Conservation (phyloP, 2,797 vertebrate genomes). For the Ambastaia sidthimunki region DNA sequence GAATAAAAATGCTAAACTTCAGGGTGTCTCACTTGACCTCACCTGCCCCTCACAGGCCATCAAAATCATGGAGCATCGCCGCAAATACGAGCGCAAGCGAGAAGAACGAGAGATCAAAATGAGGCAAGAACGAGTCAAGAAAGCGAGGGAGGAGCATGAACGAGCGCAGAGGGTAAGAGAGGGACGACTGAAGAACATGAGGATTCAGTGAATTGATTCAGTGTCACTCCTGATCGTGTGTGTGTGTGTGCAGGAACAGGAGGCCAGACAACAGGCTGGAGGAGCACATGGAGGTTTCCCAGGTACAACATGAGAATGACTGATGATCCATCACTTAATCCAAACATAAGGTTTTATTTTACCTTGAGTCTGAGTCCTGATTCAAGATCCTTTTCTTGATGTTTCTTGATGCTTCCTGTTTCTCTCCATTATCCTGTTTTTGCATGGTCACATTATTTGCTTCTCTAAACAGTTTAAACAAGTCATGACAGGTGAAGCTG, state of each 20-base stretch:
- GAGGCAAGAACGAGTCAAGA: constrained; percentile 77
- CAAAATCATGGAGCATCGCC: constrained; percentile 79
- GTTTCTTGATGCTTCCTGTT: too few species aligned
- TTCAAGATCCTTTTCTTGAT: too few species aligned
- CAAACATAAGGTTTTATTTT: too few species aligned
- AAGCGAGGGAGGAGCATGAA: constrained; percentile 79
- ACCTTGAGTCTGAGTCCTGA: too few species aligned
- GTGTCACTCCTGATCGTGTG: neutral
- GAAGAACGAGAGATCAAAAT: constrained; percentile 77
- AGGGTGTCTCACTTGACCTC: too few species aligned
- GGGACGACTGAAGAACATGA: neutral
- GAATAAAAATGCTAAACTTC: too few species aligned
- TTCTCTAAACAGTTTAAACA: too few species aligned
- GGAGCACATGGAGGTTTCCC: constrained; percentile 82
- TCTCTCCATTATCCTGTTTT: too few species aligned
- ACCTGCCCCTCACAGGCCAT: constrained; percentile 68
- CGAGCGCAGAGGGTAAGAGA: constrained; percentile 76
- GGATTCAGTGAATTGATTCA: neutral
- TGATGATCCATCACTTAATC: too few species aligned
- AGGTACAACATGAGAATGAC: constrained; percentile 62
- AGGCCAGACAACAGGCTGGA: constrained; percentile 82
- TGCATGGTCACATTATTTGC: too few species aligned
- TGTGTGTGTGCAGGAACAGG: constrained; percentile 84
- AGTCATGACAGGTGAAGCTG: too few species aligned
- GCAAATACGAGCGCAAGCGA: constrained; percentile 81